These are phyloP conservation scores for Natrix natrix DNA, from an alignment of 2,797 vertebrate genomes.

Conservation along the genomic window DNA sequence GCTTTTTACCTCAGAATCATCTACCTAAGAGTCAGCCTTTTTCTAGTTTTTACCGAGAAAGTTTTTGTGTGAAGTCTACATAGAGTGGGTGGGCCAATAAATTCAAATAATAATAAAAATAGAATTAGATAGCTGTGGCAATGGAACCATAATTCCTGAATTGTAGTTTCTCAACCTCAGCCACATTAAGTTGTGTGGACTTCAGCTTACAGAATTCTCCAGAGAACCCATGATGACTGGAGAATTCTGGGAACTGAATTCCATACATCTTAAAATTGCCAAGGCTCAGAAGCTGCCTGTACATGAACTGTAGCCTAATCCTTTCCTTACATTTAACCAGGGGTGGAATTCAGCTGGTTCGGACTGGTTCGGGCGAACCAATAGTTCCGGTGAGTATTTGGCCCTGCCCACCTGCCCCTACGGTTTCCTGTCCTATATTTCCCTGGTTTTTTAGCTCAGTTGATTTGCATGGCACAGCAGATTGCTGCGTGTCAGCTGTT, in stretches of 20 bases:
- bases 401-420: too few species aligned
- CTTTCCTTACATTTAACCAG: neutral
- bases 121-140: neutral
- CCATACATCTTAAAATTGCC: neutral
- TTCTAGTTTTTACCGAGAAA: neutral
- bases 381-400: too few species aligned
- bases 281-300: neutral
- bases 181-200: neutral
- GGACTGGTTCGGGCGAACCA: too few species aligned
- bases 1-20: neutral
- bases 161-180: neutral
- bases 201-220: neutral
- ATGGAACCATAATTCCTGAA: neutral
- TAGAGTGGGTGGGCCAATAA: neutral
- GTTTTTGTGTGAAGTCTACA: neutral
- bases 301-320: neutral
- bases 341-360: too few species aligned
- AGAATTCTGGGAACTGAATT: neutral
- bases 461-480: too few species aligned
- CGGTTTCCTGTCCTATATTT: too few species aligned
- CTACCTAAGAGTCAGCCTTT: neutral
- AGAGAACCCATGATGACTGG: neutral
- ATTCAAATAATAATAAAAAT: neutral
- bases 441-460: too few species aligned
- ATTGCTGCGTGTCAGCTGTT: too few species aligned